phyloP scores from a whole-genome alignment of 2,888 invertebrate genomes.

The Acrocera orbiculus region DNA sequence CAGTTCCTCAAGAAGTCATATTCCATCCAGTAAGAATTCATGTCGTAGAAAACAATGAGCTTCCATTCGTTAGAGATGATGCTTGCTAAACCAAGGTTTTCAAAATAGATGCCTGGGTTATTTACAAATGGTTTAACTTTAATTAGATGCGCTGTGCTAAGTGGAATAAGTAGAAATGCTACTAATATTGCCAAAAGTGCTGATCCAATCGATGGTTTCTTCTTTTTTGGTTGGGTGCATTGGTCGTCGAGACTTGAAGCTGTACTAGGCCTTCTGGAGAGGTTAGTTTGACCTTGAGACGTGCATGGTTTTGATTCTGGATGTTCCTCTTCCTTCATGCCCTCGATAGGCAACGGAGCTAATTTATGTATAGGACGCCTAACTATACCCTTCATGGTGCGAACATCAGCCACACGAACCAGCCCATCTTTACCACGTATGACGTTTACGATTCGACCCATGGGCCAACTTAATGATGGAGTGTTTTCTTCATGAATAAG shows the following conservation, averaged over 20 bases:
- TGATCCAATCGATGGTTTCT: neutral
- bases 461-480: constrained; percentile 14
- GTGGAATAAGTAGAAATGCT: neutral
- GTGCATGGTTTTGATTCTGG: too few relatives aligned
- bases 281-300: too few relatives aligned
- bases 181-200: neutral
- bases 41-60: neutral
- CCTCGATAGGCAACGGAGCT: neutral
- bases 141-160: neutral
- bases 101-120: neutral
- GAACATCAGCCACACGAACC: constrained; percentile 8
- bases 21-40: neutral
- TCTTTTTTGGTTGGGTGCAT: neutral
- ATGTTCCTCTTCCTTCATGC: neutral
- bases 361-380: neutral
- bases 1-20: neutral
- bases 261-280: too few relatives aligned
- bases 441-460: constrained; percentile 13
- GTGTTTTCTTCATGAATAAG: constrained; percentile 14
- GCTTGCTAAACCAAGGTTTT: neutral
- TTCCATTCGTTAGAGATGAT: neutral
- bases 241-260: neutral
- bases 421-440: constrained; percentile 14
- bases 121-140: neutral
- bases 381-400: neutral